Evolutionary conservation across 2,797 vertebrate genomes (phyloP), one percentile per base, ranked within the genome.

Genomic region (Moxostoma hubbsi): DNA sequence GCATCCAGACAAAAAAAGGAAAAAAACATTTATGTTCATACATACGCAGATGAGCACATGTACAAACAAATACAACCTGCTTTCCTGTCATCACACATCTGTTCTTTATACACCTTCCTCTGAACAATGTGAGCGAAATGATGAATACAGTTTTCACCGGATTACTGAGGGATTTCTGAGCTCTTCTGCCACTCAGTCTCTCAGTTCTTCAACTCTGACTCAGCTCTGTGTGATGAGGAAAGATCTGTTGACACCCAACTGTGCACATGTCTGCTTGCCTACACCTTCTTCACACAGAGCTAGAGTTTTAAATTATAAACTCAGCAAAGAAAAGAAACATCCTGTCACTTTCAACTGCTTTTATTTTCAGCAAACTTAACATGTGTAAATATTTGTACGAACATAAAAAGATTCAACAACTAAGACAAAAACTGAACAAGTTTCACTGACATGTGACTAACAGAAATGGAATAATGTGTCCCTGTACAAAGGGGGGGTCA

Each of bases 181-280:
- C 18, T 68, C 18, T 43, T 49, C 70, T 73, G 15, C 50, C 46
- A 49, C 0, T 0, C 5, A 58, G 63, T 58, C 45, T 50, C 49
- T 65, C 63, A 49, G 55, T 59, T 71, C 16, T 47, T 11, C 77
- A 57, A 59, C 53, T 72, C 65, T 77, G 57, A 77, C 57, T 79
- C 77, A 57, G 67, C 66, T 64, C 6, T n/a, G 51, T 57, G 50
- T 79, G 77, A 79, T 72, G 61, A 65, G 9, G 67, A 78, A 64
- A 50, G 68, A 78, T 78, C 58, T 47, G 43, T 79, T 62, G 24
- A 69, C 7, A 53, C 49, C 66, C 75, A 69, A 61, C 75, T 45
- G 66, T 0, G 24, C 43, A 24, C 7, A 2, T 68, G 47, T 69
- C 55, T 69, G 75, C n/a, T 61, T 9, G 36, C 3, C 1, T 45